Evolutionary conservation across 2,113 vertebrate genomes (phyloP), one percentile per base, ranked within the genome.

Genomic region (Odontophorus gujanensis): DNA sequence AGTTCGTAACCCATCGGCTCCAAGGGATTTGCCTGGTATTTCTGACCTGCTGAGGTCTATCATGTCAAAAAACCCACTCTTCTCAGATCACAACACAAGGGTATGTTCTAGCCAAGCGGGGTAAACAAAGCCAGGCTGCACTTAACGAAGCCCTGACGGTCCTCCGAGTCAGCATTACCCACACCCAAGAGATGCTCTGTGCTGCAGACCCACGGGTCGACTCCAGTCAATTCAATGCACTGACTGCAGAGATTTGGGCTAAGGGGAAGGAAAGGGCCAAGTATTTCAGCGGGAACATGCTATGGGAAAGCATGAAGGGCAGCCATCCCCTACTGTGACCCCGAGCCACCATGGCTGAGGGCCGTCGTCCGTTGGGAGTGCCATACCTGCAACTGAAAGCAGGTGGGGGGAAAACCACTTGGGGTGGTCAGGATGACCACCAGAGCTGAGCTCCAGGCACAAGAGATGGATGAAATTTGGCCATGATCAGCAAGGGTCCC

Each of bases 21-120:
- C 4, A 65, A 87, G 82, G 28, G 78, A 21, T 78, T 43, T 0
- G 4, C 63, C 50, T 75, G 81, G 4, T 89, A 45, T 85, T 85
- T 90, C 78, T 43, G 73, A 84, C 55, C 82, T 92, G 93, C 91
- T 95, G 89, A 76, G 4, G 7, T 61, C 72, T 6, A 85, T 93
- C 93, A 92, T 14, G 61, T 92, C 93, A 91, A 42, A 87, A 92
- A 92, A 53, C 3, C 42, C 80, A 11, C 55, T 21, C 65, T 55
- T 67, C 82, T 87, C 3, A 1, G 7, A 48, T 79, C 87, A 25
- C 66, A 85, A 61, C 66, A 74, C 67, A 32, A 32, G 72, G 36
- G 42, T 59, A 80, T 0, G 2, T 87, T 94, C 95, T 81, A 87
- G 76, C 59, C 3, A 1, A 40, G 66, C 1, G 1, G 59, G 13